Conservation (phyloP, 92 coral and sea anemone species). For the Ricordea florida region DNA sequence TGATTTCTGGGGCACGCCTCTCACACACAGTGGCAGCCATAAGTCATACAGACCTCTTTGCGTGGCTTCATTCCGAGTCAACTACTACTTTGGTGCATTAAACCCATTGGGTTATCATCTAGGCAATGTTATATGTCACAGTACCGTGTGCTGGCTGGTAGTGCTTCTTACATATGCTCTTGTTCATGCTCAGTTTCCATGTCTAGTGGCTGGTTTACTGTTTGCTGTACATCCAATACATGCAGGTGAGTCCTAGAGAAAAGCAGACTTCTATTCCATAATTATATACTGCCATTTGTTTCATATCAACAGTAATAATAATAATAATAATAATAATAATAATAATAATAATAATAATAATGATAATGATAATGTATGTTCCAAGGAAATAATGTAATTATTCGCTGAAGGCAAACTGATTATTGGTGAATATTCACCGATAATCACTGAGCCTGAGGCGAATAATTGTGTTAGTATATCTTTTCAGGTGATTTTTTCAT, state of each 20-base stretch:
- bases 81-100: slow-evolving; percentile 73
- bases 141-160: slow-evolving; percentile 75
- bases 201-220: slow-evolving; percentile 76
- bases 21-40: slow-evolving; percentile 98
- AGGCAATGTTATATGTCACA: slow-evolving; percentile 80
- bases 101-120: slow-evolving; percentile 91
- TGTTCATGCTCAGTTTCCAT: slow-evolving; percentile 67
- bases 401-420: no score
- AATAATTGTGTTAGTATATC: no score
- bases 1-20: slow-evolving; percentile 99
- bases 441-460: no score
- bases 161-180: slow-evolving; percentile 71
- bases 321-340: no score
- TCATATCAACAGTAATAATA: no score
- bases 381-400: no score
- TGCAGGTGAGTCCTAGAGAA: slow-evolving; percentile 89
- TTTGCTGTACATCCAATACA: slow-evolving; percentile 98
- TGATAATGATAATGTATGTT: no score
- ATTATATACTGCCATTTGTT: no score
- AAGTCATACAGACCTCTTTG: slow-evolving; percentile 98
- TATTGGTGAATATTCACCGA: no score
- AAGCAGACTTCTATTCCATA: no score
- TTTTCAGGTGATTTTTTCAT: no score
- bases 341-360: no score
- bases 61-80: slow-evolving; percentile 93